Evolutionary conservation across 2,888 invertebrate genomes (phyloP), one percentile per base, ranked within the genome.

Genomic region (Odontomyia ornata): DNA sequence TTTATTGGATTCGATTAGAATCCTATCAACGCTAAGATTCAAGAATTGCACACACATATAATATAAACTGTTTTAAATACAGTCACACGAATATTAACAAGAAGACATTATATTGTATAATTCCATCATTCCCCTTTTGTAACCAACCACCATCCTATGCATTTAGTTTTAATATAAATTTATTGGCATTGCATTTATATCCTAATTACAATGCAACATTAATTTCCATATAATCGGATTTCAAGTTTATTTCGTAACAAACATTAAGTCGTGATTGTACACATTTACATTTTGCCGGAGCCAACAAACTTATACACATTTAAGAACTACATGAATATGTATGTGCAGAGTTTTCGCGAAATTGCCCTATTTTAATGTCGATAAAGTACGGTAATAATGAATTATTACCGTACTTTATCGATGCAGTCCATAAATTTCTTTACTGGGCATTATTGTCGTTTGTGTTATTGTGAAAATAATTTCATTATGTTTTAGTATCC

Each of bases 341-440:
- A 36, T 52, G 52, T 9, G 18, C 2, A 18, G 7, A 52, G 15
- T 52, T 13, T 69, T 46, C 27, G 46, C 69, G 13, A 69, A 69
- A 69, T 47, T 69, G 13, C 47, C 69, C 46, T n/a, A 69, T 69
- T 69, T 69, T 69, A 69, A 69, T 69, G 47, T 69, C 30, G 13
- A 13, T 47, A n/a, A n/a, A n/a, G n/a, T n/a, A n/a, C n/a, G n/a
- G n/a, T n/a, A n/a, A n/a, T n/a, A n/a, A 47, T 69, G 47, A 25
- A 47, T 69, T 46, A 47, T 69, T 23, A 15, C 69, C 69, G 47
- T 46, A 47, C 13, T 47, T 47, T 47, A 47, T 69, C 47, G 69
- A 69, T 47, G 47, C 47, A 69, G 15, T 69, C n/a, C 47, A 25
- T 28, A 46, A 69, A 69, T 18, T 11, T 1, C 46, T 13, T 11